phyloP scores from a whole-genome alignment of 1,140 invertebrate genomes.

The Copidosoma floridanum region DNA sequence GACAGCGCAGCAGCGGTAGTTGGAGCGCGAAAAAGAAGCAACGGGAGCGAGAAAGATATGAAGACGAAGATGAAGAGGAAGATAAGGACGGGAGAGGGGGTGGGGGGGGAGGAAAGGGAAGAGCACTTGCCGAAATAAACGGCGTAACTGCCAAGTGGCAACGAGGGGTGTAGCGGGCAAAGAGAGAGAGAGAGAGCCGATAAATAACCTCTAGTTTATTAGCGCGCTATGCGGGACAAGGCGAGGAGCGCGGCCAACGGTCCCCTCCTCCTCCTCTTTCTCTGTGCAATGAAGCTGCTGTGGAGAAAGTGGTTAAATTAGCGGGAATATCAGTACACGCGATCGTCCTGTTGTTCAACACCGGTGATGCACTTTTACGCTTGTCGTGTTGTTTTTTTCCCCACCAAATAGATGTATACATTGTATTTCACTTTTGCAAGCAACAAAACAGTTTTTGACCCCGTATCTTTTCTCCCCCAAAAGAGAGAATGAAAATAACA shows the following conservation, averaged over 20 bases:
- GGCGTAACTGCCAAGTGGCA: slow-evolving; percentile 43
- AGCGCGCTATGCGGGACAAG: slow-evolving; percentile 40
- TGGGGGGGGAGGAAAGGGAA: slow-evolving; percentile 8
- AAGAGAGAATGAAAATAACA: no score
- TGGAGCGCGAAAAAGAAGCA: no score
- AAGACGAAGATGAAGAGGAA: slow-evolving; percentile 15
- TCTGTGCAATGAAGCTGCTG: no score
- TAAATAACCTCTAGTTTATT: slow-evolving; percentile 59
- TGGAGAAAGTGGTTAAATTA: slow-evolving; percentile 51
- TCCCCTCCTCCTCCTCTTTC: not conserved
- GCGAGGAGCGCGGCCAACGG: not conserved
- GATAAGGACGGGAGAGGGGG: slow-evolving; percentile 17
- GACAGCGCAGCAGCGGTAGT: no score
- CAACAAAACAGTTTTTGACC: no score
- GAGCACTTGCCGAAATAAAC: slow-evolving; percentile 48
- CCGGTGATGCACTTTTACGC: no score
- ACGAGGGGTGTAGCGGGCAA: slow-evolving; percentile 30
- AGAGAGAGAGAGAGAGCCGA: slow-evolving; percentile 30
- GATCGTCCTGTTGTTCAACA: slow-evolving; percentile 5
- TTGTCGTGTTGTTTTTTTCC: no score
- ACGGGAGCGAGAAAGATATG: slow-evolving; percentile 3
- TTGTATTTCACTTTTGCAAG: no score
- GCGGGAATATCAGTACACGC: slow-evolving; percentile 54
- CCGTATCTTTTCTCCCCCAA: no score
- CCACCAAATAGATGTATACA: no score